Base-by-base conservation (phyloP, 1,140 invertebrate species). In the Euura saliciscinereae region DNA sequence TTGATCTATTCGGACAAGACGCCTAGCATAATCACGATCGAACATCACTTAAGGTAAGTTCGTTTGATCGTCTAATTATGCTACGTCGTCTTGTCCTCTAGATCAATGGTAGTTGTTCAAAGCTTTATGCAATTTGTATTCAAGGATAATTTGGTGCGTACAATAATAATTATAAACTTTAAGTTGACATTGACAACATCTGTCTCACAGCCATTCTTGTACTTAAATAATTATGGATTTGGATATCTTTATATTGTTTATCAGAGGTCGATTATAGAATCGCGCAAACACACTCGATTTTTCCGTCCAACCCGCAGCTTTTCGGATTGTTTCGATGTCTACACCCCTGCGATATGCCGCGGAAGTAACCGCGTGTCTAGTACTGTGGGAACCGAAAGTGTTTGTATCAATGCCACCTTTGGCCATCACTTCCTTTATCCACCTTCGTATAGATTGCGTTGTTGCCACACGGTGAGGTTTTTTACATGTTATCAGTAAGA, bases 401-500 rank as follows among this genome's bases (percentile, higher is more conserved):
- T 45, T 28, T 10, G 74, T 76, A 66, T 78, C 75, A 10, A 78
- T 45, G 2, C 76, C 78, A 65, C 74, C 71, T n/a, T 66, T 70
- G 5, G 44, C 45, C 44, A 77, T 11, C 0, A 66, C 42, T 45
- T 65, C 43, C 46, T 75, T 76, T 42, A 76, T 45, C 77, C 77
- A 79, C 45, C 77, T 73, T 43, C 74, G 71, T 45, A 78, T 76
- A 2, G 75, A 67, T 45, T 78, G 75, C 46, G 74, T 67, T 68
- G 74, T 67, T 28, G 74, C 77, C 6, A 51, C 43, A 69, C 65
- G 67, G 71, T 74, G 65, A 45, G 76, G 77, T 70, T 73, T 78
- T 70, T 75, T 75, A 11, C 11, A 51, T 11, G 91, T 42, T 73
- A 76, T 64, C 88, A 82, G 6, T 93, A 93, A 10, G 93, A 93